These are phyloP conservation scores for Myotis myotis DNA, from an alignment of 2,797 vertebrate genomes.

Conservation along the genomic window DNA sequence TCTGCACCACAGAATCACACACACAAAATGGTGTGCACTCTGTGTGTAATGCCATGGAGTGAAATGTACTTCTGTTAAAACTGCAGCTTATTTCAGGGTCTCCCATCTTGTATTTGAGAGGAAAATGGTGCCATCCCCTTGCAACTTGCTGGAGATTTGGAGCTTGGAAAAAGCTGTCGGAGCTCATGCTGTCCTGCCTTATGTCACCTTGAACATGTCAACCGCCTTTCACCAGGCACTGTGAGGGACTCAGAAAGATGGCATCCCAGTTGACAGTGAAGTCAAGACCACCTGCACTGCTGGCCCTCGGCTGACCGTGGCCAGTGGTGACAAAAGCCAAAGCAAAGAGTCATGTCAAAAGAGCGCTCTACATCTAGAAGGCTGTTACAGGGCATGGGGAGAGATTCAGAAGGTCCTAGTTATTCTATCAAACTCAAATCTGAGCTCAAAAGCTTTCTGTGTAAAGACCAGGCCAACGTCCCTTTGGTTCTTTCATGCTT, in stretches of 20 bases:
- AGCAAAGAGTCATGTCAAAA: too few species aligned
- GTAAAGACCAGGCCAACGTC: fast-evolving
- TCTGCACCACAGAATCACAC: fast-evolving
- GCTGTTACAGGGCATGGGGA: fast-evolving
- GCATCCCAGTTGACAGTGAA: background rate
- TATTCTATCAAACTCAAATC: background rate
- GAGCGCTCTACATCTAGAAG: fast-evolving
- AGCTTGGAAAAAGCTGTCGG: background rate
- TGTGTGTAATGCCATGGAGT: fast-evolving
- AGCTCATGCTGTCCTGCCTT: background rate
- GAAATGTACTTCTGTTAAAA: background rate
- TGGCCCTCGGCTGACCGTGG: background rate
- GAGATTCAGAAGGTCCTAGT: background rate
- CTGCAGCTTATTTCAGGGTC: fast-evolving
- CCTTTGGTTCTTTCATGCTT: fast-evolving
- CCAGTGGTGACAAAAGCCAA: fast-evolving
- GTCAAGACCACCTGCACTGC: background rate
- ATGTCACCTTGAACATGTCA: background rate
- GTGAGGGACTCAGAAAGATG: background rate
- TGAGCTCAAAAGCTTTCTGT: background rate
- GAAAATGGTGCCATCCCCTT: background rate
- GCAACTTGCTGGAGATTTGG: background rate
- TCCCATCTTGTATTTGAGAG: background rate
- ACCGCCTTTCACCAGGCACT: background rate
- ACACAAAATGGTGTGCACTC: fast-evolving